Conservation (phyloP, 2,797 vertebrate genomes). For the Ptychadena robeensis region DNA sequence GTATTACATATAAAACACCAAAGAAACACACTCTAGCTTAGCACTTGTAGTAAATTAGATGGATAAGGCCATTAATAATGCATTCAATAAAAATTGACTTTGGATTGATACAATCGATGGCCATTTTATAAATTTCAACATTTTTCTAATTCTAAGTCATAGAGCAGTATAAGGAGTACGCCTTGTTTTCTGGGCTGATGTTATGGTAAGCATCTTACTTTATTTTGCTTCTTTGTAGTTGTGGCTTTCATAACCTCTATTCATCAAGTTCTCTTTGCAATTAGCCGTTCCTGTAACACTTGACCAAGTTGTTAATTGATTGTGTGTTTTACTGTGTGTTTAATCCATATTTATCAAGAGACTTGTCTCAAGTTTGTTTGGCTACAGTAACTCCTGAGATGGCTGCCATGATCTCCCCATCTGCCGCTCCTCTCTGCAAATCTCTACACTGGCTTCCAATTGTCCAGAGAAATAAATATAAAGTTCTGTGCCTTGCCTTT, state of each 20-base stretch:
- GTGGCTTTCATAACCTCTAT: neutral
- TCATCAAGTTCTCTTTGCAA: neutral
- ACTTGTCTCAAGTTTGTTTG: neutral
- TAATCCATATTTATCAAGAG: conserved; percentile 17
- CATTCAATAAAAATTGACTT: neutral
- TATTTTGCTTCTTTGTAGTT: neutral
- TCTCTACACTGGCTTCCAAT: too few relatives aligned
- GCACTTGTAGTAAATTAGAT: neutral
- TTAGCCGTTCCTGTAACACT: neutral
- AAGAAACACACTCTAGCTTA: neutral
- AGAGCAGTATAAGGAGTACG: neutral
- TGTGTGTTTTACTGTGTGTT: conserved; percentile 2
- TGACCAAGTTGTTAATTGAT: conserved; percentile 15
- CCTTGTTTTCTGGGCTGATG: neutral
- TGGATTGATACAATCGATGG: neutral
- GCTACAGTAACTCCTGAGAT: neutral
- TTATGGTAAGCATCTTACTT: neutral
- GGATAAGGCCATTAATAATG: neutral
- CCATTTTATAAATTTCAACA: neutral
- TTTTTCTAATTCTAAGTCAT: neutral
- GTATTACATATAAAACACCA: neutral
- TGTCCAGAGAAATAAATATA: too few relatives aligned
- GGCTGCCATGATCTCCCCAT: too few relatives aligned
- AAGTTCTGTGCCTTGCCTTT: too few relatives aligned
- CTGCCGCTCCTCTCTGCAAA: too few relatives aligned